Evolutionary conservation across 2,797 vertebrate genomes (phyloP).

Genomic region (Megaceryle alcyon): DNA sequence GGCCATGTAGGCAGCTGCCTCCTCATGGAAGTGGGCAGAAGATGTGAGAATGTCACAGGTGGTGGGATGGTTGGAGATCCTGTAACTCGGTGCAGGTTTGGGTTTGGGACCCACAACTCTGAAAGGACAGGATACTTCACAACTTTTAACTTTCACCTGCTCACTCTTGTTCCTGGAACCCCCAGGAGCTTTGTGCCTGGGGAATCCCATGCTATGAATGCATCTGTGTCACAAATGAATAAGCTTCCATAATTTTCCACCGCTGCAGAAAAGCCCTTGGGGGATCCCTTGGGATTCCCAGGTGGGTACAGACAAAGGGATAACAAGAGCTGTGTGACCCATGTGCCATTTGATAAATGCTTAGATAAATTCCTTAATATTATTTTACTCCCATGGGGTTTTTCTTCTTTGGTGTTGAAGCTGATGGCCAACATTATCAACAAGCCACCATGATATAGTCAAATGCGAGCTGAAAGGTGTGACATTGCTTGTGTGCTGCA

Average conservation of each 20-base stretch:
- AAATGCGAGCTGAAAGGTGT: background rate
- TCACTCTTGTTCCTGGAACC: background rate
- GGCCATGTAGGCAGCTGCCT: background rate
- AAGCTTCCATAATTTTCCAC: background rate
- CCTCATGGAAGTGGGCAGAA: background rate
- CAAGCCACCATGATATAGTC: background rate
- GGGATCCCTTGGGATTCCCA: background rate
- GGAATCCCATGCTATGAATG: rapidly evolving
- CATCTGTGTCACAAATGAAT: background rate
- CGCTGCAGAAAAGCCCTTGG: background rate
- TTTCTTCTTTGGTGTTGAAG: background rate
- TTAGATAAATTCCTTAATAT: background rate
- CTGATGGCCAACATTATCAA: background rate
- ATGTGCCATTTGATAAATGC: background rate
- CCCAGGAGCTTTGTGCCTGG: background rate
- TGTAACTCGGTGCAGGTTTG: background rate
- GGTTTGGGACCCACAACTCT: background rate
- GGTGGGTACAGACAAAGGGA: background rate
- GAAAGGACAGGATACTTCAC: background rate
- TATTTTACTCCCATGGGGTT: background rate
- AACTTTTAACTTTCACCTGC: background rate
- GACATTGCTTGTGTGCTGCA: background rate
- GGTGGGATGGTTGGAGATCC: background rate
- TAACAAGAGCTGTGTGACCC: background rate
- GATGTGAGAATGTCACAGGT: background rate